phyloP scores from a whole-genome alignment of 2,888 invertebrate genomes.

The Nyleta sp. region DNA sequence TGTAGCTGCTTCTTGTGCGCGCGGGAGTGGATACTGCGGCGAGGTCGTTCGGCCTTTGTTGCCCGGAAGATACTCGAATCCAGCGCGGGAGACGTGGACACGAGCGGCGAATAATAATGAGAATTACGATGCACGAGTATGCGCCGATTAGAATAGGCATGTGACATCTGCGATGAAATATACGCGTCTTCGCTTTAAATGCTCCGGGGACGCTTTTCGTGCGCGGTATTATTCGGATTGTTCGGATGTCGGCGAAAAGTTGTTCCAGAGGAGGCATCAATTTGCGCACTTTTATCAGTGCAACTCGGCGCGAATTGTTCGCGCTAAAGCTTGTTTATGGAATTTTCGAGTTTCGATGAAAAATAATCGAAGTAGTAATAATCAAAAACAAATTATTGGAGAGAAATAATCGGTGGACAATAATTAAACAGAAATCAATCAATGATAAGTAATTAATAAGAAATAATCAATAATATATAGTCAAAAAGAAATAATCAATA shows the following conservation, averaged over 20 bases:
- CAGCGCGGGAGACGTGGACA: conserved; percentile 41
- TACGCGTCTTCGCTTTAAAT: conserved; percentile 16
- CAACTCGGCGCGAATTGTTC: no score
- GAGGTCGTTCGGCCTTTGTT: conserved; percentile 59
- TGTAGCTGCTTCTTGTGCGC: conserved; percentile 43
- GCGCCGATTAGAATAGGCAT: conserved; percentile 52
- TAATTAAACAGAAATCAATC: no score
- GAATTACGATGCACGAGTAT: conserved; percentile 56
- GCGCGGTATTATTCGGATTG: conserved; percentile 15
- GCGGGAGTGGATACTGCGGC: conserved; percentile 43
- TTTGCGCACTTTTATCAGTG: not conserved
- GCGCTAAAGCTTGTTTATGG: no score
- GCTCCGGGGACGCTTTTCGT: conserved; percentile 6
- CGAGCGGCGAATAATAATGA: conserved; percentile 57
- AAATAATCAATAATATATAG: no score
- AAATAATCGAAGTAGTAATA: no score
- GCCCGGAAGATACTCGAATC: conserved; percentile 57
- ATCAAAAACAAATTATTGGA: no score
- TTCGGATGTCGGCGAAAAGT: conserved; percentile 17
- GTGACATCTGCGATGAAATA: conserved; percentile 41
- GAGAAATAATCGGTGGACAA: no score
- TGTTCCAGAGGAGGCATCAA: not conserved
- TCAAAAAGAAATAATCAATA: no score
- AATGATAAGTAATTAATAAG: no score
- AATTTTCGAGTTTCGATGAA: no score